Base-by-base conservation (phyloP, 2,797 vertebrate genomes). In the Enteromius paludinosus region DNA sequence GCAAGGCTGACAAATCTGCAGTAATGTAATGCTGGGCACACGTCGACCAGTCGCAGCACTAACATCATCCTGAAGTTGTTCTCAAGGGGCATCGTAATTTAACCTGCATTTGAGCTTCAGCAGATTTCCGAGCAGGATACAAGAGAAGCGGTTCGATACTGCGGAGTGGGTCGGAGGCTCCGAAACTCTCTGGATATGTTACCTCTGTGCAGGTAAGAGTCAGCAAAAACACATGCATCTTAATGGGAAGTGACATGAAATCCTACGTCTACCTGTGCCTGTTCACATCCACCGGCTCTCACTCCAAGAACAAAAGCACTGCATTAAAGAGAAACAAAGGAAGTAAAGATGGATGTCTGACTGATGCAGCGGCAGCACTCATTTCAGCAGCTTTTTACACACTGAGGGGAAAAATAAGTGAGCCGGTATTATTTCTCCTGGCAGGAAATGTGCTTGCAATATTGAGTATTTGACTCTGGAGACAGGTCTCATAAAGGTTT, bases 1-100 rank as follows among this genome's bases (percentile, higher is more conserved):
- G 92, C 91, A 92, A 91, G 91, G 89, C 90, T 92, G 91, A 94
- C 91, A 90, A 89, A 91, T 93, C 93, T 90, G 88, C 88, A 91
- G 92, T 93, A 93, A 94, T 93, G 91, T 91, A 93, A 92, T 87
- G 61, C 91, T 88, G 90, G 91, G 90, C 79, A 77, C 85, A 83
- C 83, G 83, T 78, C 82, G 82, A 86, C 86, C 86, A 84, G 79
- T 70, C 25, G 41, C 43, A 28, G 83, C 81, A 78, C 72, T 80
- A 78, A 81, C 81, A 77, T 79, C 82, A 71, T 83, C 83, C 76
- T 79, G 76, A 64, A 66, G 54, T 68, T 80, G 72, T 82, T 84
- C 88, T 84, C 84, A 69, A 43, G 66, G 79, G 88, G 62, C 54
- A 10, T 47, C 14, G 83, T 86, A 86, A 89, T 82, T 78, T 73